Percentiles rank a stretch among this genome's conserved stretches.
These are phyloP conservation scores for Maniola jurtina DNA, from an alignment of 1,140 invertebrate species.

Conservation along the genomic window DNA sequence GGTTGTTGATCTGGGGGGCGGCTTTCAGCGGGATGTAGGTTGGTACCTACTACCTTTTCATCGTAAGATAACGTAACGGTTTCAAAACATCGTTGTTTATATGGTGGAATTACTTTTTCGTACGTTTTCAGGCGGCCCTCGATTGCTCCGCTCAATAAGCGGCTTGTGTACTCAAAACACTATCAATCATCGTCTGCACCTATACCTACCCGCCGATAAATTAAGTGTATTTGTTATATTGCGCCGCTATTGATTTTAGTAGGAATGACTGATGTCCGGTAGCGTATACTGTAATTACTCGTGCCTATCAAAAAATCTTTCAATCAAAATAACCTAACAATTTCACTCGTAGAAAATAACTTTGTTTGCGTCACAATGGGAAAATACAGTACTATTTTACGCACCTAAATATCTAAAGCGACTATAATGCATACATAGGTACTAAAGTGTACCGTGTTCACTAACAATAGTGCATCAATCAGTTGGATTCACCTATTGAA, in stretches of 20 bases:
- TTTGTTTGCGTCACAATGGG: background rate
- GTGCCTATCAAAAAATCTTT: no score
- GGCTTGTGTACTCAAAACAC: constrained; percentile 67
- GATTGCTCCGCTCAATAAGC: constrained; percentile 63
- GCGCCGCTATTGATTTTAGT: constrained; percentile 68
- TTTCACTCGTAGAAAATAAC: no score
- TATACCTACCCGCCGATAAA: constrained; percentile 67
- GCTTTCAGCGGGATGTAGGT: constrained; percentile 13
- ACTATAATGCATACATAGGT: background rate
- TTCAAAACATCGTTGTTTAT: constrained; percentile 32
- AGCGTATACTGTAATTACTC: no score
- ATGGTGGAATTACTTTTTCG: constrained; percentile 33
- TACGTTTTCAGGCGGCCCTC: constrained; percentile 42
- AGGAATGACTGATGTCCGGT: constrained; percentile 57
- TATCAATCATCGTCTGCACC: constrained; percentile 70
- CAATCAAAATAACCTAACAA: no score
- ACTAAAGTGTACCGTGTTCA: background rate
- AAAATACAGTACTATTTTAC: background rate
- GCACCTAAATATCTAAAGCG: no score
- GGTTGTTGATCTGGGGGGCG: constrained; percentile 6
- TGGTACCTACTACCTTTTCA: constrained; percentile 2
- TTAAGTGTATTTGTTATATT: constrained; percentile 75
- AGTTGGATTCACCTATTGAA: constrained; percentile 27
- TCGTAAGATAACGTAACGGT: constrained; percentile 14
- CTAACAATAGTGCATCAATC: constrained; percentile 8